These are phyloP conservation scores for Adrianichthys oophorus DNA, from an alignment of 2,797 vertebrate genomes.

Conservation along the genomic window DNA sequence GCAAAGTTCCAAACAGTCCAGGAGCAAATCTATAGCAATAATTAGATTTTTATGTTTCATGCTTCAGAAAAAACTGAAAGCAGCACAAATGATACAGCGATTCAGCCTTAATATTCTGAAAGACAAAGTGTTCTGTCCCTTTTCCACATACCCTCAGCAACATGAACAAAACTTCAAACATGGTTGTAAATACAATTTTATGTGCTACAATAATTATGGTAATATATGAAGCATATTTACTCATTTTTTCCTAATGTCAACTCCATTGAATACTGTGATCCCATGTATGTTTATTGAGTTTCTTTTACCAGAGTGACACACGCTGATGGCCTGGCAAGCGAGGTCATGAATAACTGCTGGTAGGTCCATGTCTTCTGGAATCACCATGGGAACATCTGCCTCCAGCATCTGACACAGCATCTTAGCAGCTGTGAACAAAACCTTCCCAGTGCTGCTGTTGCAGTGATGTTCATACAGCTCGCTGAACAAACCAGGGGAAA, in stretches of 20 bases:
- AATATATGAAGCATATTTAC: no score
- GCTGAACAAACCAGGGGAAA: constrained; percentile 42
- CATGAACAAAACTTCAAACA: no score
- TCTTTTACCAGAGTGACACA: constrained; percentile 87
- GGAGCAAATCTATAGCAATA: constrained; percentile 82
- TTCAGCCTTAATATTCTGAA: no score
- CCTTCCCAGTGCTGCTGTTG: constrained; percentile 79
- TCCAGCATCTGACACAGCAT: constrained; percentile 90
- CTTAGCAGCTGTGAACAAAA: constrained; percentile 85
- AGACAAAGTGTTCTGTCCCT: no score
- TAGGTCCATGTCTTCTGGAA: constrained; percentile 80
- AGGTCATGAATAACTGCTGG: constrained; percentile 85
- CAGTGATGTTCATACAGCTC: constrained; percentile 82
- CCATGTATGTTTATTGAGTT: constrained; percentile 5
- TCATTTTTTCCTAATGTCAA: background rate
- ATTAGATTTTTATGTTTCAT: no score
- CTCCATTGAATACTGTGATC: background rate
- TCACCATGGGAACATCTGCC: constrained; percentile 82
- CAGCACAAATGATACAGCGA: no score
- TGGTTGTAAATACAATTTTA: no score
- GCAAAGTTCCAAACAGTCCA: constrained; percentile 92
- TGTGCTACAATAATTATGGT: no score
- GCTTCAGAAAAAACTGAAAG: no score
- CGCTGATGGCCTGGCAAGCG: constrained; percentile 86
- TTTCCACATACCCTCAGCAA: no score